Evolutionary conservation across 1,140 invertebrate species (phyloP).

Genomic region (Tetragnatha versicolor): DNA sequence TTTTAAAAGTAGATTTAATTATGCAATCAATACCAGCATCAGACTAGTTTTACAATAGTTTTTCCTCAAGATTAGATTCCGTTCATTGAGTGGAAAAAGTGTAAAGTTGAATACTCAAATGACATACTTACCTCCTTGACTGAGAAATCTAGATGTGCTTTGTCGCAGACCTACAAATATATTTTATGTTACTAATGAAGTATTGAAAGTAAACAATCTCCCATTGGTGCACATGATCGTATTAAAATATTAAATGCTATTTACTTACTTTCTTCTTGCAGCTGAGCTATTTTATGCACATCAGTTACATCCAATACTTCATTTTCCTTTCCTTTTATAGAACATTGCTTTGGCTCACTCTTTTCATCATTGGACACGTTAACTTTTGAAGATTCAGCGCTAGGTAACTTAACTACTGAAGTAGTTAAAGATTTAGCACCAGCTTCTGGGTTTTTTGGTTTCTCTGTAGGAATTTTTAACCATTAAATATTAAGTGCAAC

Average conservation of each 20-base stretch:
- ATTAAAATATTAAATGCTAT: neutral
- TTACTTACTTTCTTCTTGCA: conserved; percentile 44
- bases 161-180: conserved; percentile 19
- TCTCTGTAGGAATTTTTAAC: too few relatives aligned
- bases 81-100: too few relatives aligned
- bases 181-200: neutral
- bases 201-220: neutral
- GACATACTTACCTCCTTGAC: neutral
- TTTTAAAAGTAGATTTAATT: too few relatives aligned
- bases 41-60: too few relatives aligned
- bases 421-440: too few relatives aligned
- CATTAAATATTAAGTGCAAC: too few relatives aligned
- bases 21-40: too few relatives aligned
- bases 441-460: too few relatives aligned
- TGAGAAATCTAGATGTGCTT: neutral
- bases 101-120: too few relatives aligned
- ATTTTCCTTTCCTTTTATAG: conserved; percentile 16
- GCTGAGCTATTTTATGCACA: conserved; percentile 36
- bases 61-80: too few relatives aligned
- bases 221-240: too few relatives aligned
- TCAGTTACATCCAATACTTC: conserved; percentile 14
- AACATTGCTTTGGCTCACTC: neutral
- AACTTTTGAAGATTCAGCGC: neutral
- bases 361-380: neutral
- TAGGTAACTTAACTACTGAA: too few relatives aligned